Evolutionary conservation across 2,113 vertebrate species (phyloP).

Genomic region (Forbesichthys agassizii): DNA sequence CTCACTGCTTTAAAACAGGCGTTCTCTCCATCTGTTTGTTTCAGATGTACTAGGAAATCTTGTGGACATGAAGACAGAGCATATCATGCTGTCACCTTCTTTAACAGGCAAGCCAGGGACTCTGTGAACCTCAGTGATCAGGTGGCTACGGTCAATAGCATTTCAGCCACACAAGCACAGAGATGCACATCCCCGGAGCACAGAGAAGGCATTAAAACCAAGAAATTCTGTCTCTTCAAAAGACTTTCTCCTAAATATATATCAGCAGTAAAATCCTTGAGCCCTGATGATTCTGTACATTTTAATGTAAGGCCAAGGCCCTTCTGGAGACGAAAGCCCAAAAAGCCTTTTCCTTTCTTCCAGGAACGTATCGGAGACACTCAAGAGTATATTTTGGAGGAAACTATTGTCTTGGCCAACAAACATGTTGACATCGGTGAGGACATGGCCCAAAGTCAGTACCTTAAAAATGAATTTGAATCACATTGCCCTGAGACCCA

Average conservation of each 20-base stretch:
- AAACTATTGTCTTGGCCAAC: constrained; percentile 34
- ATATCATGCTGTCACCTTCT: constrained; percentile 5
- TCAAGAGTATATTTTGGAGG: constrained; percentile 33
- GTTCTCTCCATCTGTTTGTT: constrained; percentile 16
- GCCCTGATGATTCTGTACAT: background rate
- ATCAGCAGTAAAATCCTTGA: constrained; percentile 6
- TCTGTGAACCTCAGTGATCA: background rate
- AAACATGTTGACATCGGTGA: constrained; percentile 12
- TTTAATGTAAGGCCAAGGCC: constrained; percentile 2
- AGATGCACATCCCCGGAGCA: background rate
- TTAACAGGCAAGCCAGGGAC: constrained; percentile 16
- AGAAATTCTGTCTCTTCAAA: constrained; percentile 10
- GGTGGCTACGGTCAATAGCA: background rate
- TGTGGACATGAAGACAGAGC: background rate
- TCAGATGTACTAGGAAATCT: constrained; percentile 4
- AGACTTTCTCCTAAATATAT: constrained; percentile 5
- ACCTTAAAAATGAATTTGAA: background rate
- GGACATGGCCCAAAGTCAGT: background rate
- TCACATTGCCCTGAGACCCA: constrained; percentile 13
- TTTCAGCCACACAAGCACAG: background rate
- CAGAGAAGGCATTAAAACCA: background rate
- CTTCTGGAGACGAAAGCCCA: constrained; percentile 20
- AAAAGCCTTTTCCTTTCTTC: constrained; percentile 40
- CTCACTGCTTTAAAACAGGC: constrained; percentile 12
- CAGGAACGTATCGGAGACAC: constrained; percentile 26